phyloP scores from a whole-genome alignment of 2,797 vertebrate genomes.

The Sarcophilus harrisii region DNA sequence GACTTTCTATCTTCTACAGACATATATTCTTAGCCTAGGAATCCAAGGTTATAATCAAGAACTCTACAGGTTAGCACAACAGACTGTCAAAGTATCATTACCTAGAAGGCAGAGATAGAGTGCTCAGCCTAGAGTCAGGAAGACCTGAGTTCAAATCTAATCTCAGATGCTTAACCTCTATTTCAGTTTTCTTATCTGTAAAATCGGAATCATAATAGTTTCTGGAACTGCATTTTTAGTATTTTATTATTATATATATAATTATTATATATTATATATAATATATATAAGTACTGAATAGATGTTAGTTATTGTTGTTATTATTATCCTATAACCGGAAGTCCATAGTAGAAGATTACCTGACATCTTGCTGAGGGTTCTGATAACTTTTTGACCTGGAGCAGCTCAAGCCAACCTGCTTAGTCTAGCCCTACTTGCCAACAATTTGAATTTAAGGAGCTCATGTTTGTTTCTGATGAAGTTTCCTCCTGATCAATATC shows the following conservation, averaged over 20 bases:
- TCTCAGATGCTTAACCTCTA: not conserved
- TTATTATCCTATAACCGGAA: not conserved
- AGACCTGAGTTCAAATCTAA: not conserved
- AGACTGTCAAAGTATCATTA: not conserved
- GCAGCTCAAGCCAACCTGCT: too few relatives aligned
- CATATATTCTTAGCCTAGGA: not conserved
- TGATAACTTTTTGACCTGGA: not conserved
- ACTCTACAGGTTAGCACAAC: not conserved
- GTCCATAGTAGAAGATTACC: not conserved
- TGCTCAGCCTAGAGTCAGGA: not conserved
- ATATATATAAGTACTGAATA: not conserved
- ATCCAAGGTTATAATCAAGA: not conserved
- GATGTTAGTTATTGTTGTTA: not conserved
- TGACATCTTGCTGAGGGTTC: not conserved
- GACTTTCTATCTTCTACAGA: not conserved
- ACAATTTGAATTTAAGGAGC: not conserved
- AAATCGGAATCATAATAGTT: not conserved
- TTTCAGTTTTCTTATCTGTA: not conserved
- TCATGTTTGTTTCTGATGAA: not conserved
- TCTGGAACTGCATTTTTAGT: not conserved
- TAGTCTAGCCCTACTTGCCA: accelerated
- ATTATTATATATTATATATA: too few relatives aligned
- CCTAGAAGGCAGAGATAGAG: not conserved
- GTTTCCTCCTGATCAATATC: not conserved
- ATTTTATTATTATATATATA: not conserved